Percentiles rank a stretch among this genome's conserved stretches.
Conservation (phyloP, 1,140 invertebrate genomes). For the Odontomachus brunneus region DNA sequence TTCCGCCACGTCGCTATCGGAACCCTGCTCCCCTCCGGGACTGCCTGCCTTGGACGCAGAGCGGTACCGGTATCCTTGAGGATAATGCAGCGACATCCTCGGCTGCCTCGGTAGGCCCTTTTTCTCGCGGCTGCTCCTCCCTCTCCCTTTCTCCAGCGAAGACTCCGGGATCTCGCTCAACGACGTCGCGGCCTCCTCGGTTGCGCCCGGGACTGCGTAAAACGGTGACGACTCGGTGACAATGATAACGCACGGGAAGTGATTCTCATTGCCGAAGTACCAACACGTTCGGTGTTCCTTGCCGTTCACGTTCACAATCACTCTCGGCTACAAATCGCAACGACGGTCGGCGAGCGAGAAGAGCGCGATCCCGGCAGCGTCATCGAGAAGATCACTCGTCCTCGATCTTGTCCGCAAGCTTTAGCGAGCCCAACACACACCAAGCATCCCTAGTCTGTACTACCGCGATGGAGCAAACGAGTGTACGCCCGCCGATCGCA, state of each 20-base stretch:
- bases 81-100: constrained; percentile 82
- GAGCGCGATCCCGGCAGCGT: neutral
- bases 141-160: constrained; percentile 3
- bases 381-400: neutral
- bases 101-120: constrained; percentile 12
- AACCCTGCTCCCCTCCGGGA: constrained; percentile 76
- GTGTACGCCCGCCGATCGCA: constrained; percentile 44
- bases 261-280: constrained; percentile 45
- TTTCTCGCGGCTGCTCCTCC: constrained; percentile 9
- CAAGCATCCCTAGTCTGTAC: too few relatives aligned
- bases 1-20: constrained; percentile 84
- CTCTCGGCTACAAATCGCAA: neutral
- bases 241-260: neutral
- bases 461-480: neutral
- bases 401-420: too few relatives aligned
- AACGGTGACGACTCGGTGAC: constrained; percentile 25
- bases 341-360: constrained; percentile 8
- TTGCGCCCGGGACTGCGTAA: neutral
- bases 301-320: neutral
- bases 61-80: constrained; percentile 82
- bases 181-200: constrained; percentile 16
- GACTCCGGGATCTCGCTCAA: neutral
- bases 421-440: neutral
- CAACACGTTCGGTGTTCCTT: neutral
- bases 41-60: constrained; percentile 78